These are phyloP conservation scores for Drosophila fuyamai DNA, from an alignment of 1,140 invertebrate genomes.

Conservation along the genomic window DNA sequence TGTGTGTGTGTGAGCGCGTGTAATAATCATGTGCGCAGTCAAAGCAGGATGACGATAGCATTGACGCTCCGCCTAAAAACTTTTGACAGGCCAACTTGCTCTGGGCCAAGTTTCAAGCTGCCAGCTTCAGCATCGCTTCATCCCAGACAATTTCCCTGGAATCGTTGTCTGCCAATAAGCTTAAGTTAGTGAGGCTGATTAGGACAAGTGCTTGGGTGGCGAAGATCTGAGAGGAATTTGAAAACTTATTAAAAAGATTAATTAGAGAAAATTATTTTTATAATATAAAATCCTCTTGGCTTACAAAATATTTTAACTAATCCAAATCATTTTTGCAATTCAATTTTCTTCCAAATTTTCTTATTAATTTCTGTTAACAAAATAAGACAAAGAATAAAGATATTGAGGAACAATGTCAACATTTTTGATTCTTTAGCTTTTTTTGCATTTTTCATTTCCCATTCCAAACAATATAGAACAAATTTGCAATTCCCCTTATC, in stretches of 20 bases:
- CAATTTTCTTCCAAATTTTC: not conserved
- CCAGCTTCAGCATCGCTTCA: constrained; percentile 43
- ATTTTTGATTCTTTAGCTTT: not conserved
- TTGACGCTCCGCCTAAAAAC: constrained; percentile 54
- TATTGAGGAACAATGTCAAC: not conserved
- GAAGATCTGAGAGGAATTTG: not conserved
- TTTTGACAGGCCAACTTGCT: constrained; percentile 69
- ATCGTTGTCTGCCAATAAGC: constrained; percentile 26
- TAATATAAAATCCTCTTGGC: no score
- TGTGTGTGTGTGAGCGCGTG: constrained; percentile 30
- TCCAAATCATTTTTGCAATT: no score
- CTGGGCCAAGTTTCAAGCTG: constrained; percentile 49
- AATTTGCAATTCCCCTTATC: not conserved
- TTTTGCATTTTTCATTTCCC: not conserved
- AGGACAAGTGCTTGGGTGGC: not conserved
- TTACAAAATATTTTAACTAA: no score
- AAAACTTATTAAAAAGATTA: not conserved
- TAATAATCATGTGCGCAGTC: constrained; percentile 66
- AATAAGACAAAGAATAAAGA: not conserved
- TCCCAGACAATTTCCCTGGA: constrained; percentile 27
- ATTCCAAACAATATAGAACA: not conserved
- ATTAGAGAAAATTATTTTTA: no score
- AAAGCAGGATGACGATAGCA: constrained; percentile 54
- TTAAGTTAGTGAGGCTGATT: constrained; percentile 20
- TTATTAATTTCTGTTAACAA: not conserved